Evolutionary conservation across 2,797 vertebrate genomes (phyloP), one percentile per base, ranked within the genome.

Genomic region (Danionella dracula): DNA sequence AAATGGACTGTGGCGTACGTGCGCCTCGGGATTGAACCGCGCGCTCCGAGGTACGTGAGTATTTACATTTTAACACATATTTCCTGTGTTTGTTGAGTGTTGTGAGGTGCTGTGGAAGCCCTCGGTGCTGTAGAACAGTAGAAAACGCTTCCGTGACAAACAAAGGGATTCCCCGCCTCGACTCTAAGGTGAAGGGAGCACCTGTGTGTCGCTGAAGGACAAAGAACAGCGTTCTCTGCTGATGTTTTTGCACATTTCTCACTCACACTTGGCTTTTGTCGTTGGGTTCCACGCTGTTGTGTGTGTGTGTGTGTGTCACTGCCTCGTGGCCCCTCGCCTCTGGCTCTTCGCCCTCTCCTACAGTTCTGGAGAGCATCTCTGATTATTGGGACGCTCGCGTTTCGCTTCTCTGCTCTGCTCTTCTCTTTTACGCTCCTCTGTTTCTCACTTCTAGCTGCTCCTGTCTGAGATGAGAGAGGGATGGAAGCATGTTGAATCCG

Each of bases 321-420:
- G 56, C 38, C 55, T 60, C 23, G 6, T 44, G 8, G 10, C 45
- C 35, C 46, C 8, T 31, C 4, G 34, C 35, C 1, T 74, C 59
- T 54, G 55, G 69, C 38, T 64, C 3, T 73, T 19, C 64, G 41
- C 10, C 67, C 59, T 56, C 44, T 7, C 49, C 44, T 29, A 35
- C 32, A 8, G n/a, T 15, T 46, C 5, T 23, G 16, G 13, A 13
- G 21, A 29, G 20, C 15, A 62, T 31, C 4, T 11, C 6, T 32
- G 35, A 41, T 51, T 31, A 41, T 51, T 63, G 45, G 46, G n/a
- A 23, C 31, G 2, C 12, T 31, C 15, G 40, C 46, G 15, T 15
- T 38, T 49, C 49, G 34, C 15, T 32, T 35, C 16, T 8, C 13
- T 8, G 10, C 2, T 3, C 10, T 35, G 10, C 10, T 8, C 3